Evolutionary conservation across 2,113 vertebrate species (phyloP).

Genomic region (Asarcornis scutulata): DNA sequence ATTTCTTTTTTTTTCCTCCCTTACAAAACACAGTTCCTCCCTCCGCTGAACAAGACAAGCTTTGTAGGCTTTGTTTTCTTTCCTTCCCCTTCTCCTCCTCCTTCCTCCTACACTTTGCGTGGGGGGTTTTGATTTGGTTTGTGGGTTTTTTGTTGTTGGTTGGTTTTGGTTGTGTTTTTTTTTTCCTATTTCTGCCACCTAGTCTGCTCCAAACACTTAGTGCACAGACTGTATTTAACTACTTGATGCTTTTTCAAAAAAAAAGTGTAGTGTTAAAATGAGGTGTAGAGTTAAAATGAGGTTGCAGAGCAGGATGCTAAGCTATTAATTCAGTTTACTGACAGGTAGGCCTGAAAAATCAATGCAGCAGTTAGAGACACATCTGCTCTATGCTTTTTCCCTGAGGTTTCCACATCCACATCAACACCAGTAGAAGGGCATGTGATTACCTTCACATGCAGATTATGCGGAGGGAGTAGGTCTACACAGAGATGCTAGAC

Average conservation of each 20-base stretch:
- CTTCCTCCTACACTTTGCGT: neutral
- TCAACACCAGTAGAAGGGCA: neutral
- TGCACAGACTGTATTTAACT: neutral
- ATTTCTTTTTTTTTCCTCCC: neutral
- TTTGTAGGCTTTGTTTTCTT: slow-evolving; percentile 7
- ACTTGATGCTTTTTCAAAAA: neutral
- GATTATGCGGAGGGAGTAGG: neutral
- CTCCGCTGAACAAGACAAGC: neutral
- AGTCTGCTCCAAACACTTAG: neutral
- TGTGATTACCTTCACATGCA: neutral
- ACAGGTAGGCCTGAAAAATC: neutral
- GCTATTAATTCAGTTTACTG: neutral
- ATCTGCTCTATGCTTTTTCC: neutral
- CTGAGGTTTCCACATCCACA: neutral
- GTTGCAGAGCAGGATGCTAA: neutral
- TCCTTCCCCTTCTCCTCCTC: neutral
- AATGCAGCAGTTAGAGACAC: neutral
- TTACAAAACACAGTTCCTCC: slow-evolving; percentile 1
- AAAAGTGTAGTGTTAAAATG: neutral
- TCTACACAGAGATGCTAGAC: neutral
- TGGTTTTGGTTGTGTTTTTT: neutral
- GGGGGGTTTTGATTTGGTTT: neutral
- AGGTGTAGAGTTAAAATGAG: neutral
- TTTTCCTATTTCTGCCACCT: neutral
- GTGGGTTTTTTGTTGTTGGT: neutral